Evolutionary conservation across 30 jellyfish, hydroid and myxozoan species (phyloP).

Genomic region (Nemopilema nomurai): DNA sequence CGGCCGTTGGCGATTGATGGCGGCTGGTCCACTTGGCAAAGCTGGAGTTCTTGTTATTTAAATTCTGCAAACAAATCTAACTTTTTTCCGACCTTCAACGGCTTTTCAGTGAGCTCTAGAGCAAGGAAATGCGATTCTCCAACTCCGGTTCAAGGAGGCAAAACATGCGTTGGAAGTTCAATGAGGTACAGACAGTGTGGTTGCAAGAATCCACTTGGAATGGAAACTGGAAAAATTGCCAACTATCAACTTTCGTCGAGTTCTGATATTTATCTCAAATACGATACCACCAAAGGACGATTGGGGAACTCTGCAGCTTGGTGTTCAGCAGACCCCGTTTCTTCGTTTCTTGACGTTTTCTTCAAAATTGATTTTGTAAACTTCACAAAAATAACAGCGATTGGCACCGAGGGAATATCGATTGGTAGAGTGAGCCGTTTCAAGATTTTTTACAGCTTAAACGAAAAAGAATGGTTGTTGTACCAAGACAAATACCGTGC

Average conservation of each 20-base stretch:
- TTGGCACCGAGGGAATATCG: slow-evolving; percentile 59
- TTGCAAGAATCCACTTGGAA: slow-evolving; percentile 67
- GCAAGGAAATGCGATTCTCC: slow-evolving; percentile 68
- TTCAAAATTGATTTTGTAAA: slow-evolving; percentile 46
- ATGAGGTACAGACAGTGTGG: slow-evolving; percentile 66
- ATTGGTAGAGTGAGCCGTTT: slow-evolving; percentile 58
- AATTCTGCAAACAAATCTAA: slow-evolving; percentile 45
- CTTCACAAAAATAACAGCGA: slow-evolving; percentile 42
- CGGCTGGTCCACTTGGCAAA: slow-evolving; percentile 78
- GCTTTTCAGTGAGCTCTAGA: slow-evolving; percentile 54
- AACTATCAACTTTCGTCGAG: slow-evolving; percentile 58
- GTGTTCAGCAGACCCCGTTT: slow-evolving; percentile 56
- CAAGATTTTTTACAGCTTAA: slow-evolving; percentile 51
- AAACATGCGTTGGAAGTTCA: slow-evolving; percentile 58
- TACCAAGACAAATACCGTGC: slow-evolving; percentile 20
- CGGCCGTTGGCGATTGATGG: slow-evolving; percentile 78
- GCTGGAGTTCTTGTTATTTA: slow-evolving; percentile 54
- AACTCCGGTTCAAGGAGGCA: slow-evolving; percentile 65
- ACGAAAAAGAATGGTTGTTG: slow-evolving; percentile 40
- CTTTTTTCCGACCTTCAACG: slow-evolving; percentile 32
- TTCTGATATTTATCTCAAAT: slow-evolving; percentile 1
- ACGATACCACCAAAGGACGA: slow-evolving; percentile 41
- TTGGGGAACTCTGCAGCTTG: slow-evolving; percentile 49
- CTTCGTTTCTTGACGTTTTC: slow-evolving; percentile 36
- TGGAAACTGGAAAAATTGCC: slow-evolving; percentile 57